phyloP scores from a whole-genome alignment of 2,888 invertebrate genomes.

The Leucozona laternaria region DNA sequence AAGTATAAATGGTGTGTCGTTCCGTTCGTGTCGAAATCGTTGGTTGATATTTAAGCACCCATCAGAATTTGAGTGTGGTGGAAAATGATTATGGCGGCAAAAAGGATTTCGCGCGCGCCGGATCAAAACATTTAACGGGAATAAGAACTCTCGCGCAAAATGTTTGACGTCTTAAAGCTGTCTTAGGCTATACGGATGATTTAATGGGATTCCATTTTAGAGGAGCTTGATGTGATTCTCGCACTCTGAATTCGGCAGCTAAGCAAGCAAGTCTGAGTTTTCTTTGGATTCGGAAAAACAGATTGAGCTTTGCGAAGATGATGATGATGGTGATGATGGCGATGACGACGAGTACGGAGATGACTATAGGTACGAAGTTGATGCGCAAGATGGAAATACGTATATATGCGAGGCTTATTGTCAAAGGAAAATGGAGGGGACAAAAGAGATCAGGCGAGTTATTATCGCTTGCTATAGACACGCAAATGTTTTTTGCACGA shows the following conservation, averaged over 20 bases:
- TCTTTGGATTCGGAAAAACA: slow-evolving; percentile 16
- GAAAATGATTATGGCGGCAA: slow-evolving; percentile 51
- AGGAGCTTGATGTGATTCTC: slow-evolving; percentile 17
- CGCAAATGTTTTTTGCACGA: slow-evolving; percentile 24
- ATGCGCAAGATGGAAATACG: not conserved
- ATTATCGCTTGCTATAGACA: slow-evolving; percentile 18
- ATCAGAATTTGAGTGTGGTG: slow-evolving; percentile 21
- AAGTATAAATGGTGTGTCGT: slow-evolving; percentile 9
- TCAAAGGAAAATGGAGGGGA: not conserved
- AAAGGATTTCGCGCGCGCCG: slow-evolving; percentile 55
- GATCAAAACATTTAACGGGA: slow-evolving; percentile 59
- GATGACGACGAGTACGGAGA: not conserved
- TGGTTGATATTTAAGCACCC: slow-evolving; percentile 17
- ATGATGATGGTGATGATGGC: not conserved
- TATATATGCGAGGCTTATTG: slow-evolving; percentile 18
- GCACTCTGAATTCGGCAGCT: slow-evolving; percentile 2
- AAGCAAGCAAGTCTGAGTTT: slow-evolving; percentile 1
- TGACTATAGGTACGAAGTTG: not conserved
- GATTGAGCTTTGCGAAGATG: slow-evolving; percentile 5
- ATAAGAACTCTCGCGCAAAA: slow-evolving; percentile 41
- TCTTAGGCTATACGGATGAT: slow-evolving; percentile 60
- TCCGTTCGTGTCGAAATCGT: slow-evolving; percentile 7
- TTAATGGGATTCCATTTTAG: slow-evolving; percentile 57
- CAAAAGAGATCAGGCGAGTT: slow-evolving; percentile 32
- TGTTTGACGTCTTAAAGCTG: slow-evolving; percentile 68